Evolutionary conservation across 2,888 invertebrate genomes (phyloP).

Genomic region (Argyresthia albistria): DNA sequence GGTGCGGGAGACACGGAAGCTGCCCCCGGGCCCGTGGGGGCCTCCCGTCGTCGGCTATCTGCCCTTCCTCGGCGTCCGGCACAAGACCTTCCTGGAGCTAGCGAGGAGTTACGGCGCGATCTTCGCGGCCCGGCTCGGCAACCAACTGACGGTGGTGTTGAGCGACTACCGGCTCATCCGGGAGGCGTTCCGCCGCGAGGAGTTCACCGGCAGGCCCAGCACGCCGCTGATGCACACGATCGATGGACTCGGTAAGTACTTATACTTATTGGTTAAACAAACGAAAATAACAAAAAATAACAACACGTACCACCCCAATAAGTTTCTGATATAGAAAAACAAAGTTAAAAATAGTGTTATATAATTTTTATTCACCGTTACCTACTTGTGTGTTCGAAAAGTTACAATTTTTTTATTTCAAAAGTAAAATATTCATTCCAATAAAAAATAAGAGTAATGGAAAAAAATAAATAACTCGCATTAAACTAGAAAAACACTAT

Average conservation of each 20-base stretch:
- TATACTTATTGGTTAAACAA: neutral
- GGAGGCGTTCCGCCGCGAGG: slow-evolving; percentile 88
- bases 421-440: neutral
- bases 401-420: neutral
- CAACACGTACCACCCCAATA: too few species aligned
- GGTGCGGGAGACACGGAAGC: slow-evolving; percentile 50
- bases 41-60: slow-evolving; percentile 88
- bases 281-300: neutral
- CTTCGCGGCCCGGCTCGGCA: slow-evolving; percentile 86
- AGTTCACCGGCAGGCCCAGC: slow-evolving; percentile 90
- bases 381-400: too few species aligned
- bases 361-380: too few species aligned
- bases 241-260: slow-evolving; percentile 88
- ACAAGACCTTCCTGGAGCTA: slow-evolving; percentile 83
- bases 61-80: slow-evolving; percentile 84
- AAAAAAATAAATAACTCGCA: neutral
- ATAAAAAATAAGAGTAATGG: neutral
- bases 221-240: slow-evolving; percentile 89
- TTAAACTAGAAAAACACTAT: neutral
- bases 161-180: slow-evolving; percentile 90
- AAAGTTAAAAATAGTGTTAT: too few species aligned
- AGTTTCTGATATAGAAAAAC: too few species aligned
- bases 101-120: slow-evolving; percentile 85
- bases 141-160: slow-evolving; percentile 87
- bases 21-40: slow-evolving; percentile 93